Evolutionary conservation across 92 coral and sea anemone genomes (phyloP).

Genomic region (Siderastrea siderea): DNA sequence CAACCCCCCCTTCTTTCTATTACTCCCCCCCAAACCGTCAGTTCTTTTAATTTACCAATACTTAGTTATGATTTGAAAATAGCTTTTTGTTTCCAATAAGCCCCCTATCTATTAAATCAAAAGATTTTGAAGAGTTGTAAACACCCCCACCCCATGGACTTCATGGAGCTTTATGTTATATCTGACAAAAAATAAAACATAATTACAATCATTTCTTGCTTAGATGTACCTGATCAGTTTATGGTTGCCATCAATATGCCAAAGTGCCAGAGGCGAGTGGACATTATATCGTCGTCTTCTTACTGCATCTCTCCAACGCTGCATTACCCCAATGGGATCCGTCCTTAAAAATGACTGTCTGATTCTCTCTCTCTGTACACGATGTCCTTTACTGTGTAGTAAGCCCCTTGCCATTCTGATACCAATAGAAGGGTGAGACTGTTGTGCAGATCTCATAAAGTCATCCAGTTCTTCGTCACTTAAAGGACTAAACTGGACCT

Average conservation of each 20-base stretch:
- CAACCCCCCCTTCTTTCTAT: too few relatives aligned
- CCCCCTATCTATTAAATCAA: too few relatives aligned
- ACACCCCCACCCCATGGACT: too few relatives aligned
- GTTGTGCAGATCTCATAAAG: constrained; percentile 57
- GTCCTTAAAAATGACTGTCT: constrained; percentile 71
- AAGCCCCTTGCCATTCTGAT: constrained; percentile 58
- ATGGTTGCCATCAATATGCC: constrained; percentile 78
- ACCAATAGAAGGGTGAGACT: constrained; percentile 68
- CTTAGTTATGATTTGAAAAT: too few relatives aligned
- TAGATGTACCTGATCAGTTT: constrained; percentile 69
- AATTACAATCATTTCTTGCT: too few relatives aligned
- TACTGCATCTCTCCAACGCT: constrained; percentile 69
- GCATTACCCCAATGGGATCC: constrained; percentile 73
- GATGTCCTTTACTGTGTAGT: constrained; percentile 65
- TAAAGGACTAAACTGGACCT: constrained; percentile 64
- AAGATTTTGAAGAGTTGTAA: too few relatives aligned
- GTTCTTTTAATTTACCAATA: too few relatives aligned
- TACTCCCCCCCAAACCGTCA: too few relatives aligned
- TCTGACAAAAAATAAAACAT: too few relatives aligned
- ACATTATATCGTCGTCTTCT: constrained; percentile 66
- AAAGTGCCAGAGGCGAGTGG: constrained; percentile 60
- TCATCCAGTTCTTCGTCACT: constrained; percentile 66
- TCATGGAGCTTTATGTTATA: too few relatives aligned
- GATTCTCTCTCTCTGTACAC: constrained; percentile 70
- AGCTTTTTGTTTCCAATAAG: too few relatives aligned